Conservation (phyloP, 2,113 vertebrate species). For the Diadophis punctatus region DNA sequence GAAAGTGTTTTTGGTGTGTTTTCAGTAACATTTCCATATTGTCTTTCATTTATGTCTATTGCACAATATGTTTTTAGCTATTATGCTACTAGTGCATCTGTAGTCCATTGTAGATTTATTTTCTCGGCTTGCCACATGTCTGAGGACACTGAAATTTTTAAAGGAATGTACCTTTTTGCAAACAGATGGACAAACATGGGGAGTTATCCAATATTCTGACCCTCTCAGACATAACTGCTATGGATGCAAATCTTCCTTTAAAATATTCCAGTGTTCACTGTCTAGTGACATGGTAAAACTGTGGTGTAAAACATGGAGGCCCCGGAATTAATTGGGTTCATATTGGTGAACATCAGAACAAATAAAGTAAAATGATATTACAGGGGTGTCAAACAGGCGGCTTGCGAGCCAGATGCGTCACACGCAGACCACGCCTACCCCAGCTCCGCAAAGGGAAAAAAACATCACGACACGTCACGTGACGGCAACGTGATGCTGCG, state of each 20-base stretch:
- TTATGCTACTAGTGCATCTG: background rate
- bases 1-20: constrained; percentile 2
- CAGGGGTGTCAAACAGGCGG: background rate
- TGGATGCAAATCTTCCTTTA: background rate
- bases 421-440: too few species aligned
- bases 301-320: background rate
- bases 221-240: background rate
- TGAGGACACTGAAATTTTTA: background rate
- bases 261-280: background rate
- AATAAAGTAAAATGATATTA: background rate
- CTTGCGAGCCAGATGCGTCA: too few species aligned
- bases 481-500: too few species aligned
- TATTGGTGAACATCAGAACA: background rate
- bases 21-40: background rate
- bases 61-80: background rate
- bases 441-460: too few species aligned
- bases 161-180: background rate
- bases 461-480: accelerated
- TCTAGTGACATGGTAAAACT: background rate
- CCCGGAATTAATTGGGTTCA: background rate
- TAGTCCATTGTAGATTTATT: background rate
- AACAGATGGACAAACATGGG: background rate
- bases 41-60: constrained; percentile 6
- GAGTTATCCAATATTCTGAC: background rate
- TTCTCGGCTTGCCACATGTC: background rate